Base-by-base conservation (phyloP, 1,140 invertebrate species). In the Drosophila repleta region DNA sequence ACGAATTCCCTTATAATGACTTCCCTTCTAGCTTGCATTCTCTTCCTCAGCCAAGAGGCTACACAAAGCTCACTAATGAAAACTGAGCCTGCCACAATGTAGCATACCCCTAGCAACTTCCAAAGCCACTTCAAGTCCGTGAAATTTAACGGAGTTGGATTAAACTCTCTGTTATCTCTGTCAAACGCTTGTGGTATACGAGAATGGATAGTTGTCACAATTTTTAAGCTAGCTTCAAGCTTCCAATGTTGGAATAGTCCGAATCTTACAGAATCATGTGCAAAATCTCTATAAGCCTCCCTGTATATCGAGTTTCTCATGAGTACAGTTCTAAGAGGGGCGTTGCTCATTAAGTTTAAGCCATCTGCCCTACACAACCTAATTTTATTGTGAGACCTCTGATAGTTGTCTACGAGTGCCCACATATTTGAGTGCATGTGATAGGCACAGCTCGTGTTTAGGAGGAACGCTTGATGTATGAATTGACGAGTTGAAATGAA, bases 251-350 rank as follows among this genome's bases (percentile, higher is more conserved):
- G 0, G 0, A 24, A 0, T 0, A 76, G 3, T 0, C 73, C 75
- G 3, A 24, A 18, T 7, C 46, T 53, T 0, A 29, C 11, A 1
- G 45, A n/a, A 10, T 10, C 11, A 8, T 29, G 21, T 0, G 55
- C 3, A 8, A 53, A 78, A 4, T 43, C 15, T 1, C 39, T n/a
- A 0, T 73, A 21, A 1, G 48, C 7, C 21, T 46, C 4, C 15
- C 21, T 35, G 13, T 26, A 63, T 1, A 76, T 11, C 0, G 76
- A 78, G 17, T 76, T 67, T 0, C 18, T 17, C 13, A 32, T 24
- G 4, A 78, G 13, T 1, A 63, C 39, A 8, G 15, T 41, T 15
- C 41, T 35, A 0, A 58, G 13, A 6, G 49, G 35, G 4, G 26
- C 20, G 0, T 24, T 18, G 13, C 20, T 21, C 1, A 66, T n/a